Evolutionary conservation across 2,797 vertebrate species (phyloP), one percentile per base, ranked within the genome.

Genomic region (Hephaestus fuliginosus): DNA sequence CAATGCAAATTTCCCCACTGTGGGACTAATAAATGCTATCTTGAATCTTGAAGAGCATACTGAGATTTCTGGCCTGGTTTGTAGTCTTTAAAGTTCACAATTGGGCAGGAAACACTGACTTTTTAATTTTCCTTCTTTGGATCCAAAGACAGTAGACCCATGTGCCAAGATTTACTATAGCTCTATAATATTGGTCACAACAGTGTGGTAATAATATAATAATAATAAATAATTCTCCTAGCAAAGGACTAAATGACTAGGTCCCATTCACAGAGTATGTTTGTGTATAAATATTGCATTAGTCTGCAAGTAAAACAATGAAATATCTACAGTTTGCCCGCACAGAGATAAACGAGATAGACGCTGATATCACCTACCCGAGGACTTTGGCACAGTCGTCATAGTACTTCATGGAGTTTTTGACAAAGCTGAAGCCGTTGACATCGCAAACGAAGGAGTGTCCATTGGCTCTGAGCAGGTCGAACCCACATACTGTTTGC

Each of bases 391-490:
- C 98, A 94, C 98, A 99, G 87, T 99, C 98, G 10, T 99, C 98
- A 0, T 99, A 99, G 78, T 99, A 99, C 91, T 99, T 99, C 98
- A 99, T 99, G 3, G 98, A 99, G 93, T 99, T 99, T 95, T 99
- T 99, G 88, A 99, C 98, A 63, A 99, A 99, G 91, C 98, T 99
- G 95, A 99, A 99, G 80, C 98, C 98, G 0, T 99, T 99, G 66
- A 99, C 98, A 0, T 99, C 98, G 1, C 98, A 99, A 61, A 99
- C 98, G 30, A 96, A 99, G 2, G 98, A 99, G 93, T 99, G 98
- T 53, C 98, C 98, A 0, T 99, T 99, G 69, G 98, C 98, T 83
- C 98, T 93, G 81, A 99, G 96, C 60, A 99, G 96, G 91, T 99
- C 98, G 25, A 99, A 99, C 52, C 98, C 98, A 5, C 98, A 99